Percentiles rank a stretch among this genome's conserved stretches.
Conservation (phyloP, 2,797 vertebrate species). For the Peromyscus nudipes region DNA sequence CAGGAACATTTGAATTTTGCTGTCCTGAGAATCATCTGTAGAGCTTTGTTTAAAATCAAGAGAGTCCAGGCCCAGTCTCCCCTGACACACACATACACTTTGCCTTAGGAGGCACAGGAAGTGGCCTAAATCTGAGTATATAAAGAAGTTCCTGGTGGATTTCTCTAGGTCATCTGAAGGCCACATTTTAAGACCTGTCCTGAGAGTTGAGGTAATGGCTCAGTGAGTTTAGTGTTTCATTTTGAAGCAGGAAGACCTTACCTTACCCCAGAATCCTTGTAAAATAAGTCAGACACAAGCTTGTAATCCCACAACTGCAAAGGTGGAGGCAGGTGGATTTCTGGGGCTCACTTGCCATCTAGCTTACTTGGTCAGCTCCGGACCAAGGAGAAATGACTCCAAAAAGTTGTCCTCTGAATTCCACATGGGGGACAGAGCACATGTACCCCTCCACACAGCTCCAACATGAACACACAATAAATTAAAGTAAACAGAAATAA, state of each 20-base stretch:
- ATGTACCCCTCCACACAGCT: not conserved
- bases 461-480: not conserved
- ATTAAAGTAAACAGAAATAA: not conserved
- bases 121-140: not conserved
- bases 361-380: not conserved
- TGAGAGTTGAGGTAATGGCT: not conserved
- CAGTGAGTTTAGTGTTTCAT: too few relatives aligned
- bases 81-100: not conserved
- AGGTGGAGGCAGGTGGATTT: too few relatives aligned
- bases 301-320: not conserved
- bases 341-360: not conserved
- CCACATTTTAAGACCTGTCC: not conserved
- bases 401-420: not conserved
- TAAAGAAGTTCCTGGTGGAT: not conserved
- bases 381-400: not conserved
- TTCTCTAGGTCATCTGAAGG: not conserved
- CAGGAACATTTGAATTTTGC: not conserved
- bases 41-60: slow-evolving; percentile 42
- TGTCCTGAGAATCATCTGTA: not conserved
- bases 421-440: not conserved
- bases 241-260: not conserved
- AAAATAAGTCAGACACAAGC: not conserved
- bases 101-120: not conserved
- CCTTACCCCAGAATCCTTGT: not conserved
- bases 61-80: not conserved